These are phyloP conservation scores for Syngnathus floridae DNA, from an alignment of 2,113 vertebrate genomes.

Conservation along the genomic window DNA sequence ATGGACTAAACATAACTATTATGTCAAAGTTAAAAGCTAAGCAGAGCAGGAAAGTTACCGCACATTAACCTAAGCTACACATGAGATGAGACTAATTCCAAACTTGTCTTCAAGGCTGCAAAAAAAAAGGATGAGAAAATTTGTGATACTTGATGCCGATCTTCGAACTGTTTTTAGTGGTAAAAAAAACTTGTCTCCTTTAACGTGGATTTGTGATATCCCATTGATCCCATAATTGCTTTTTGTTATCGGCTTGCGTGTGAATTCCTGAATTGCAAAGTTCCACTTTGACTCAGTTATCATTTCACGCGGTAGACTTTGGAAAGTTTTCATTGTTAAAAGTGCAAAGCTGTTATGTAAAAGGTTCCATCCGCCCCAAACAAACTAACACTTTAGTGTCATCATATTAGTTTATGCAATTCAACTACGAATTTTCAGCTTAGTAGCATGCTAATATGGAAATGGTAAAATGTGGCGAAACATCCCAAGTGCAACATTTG, in stretches of 20 bases:
- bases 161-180: not conserved
- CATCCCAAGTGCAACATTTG: slow-evolving; percentile 2
- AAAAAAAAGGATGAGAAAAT: not conserved
- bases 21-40: no score
- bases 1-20: no score
- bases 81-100: not conserved
- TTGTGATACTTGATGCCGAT: not conserved
- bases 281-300: not conserved
- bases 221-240: not conserved
- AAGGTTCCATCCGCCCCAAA: not conserved
- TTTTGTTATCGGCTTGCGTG: not conserved
- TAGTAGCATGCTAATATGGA: slow-evolving; percentile 5
- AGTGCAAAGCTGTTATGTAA: not conserved
- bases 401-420: not conserved
- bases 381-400: not conserved
- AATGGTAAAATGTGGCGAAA: not conserved
- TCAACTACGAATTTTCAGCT: not conserved
- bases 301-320: not conserved
- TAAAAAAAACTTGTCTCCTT: not conserved
- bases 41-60: no score
- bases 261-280: not conserved
- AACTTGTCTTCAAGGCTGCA: not conserved
- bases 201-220: not conserved
- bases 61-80: not conserved
- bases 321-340: not conserved